A percentile compares a stretch with the other conserved stretches of the same genome.
phyloP scores from a whole-genome alignment of 1,140 invertebrate genomes.

The Drosophila sulfurigaster region DNA sequence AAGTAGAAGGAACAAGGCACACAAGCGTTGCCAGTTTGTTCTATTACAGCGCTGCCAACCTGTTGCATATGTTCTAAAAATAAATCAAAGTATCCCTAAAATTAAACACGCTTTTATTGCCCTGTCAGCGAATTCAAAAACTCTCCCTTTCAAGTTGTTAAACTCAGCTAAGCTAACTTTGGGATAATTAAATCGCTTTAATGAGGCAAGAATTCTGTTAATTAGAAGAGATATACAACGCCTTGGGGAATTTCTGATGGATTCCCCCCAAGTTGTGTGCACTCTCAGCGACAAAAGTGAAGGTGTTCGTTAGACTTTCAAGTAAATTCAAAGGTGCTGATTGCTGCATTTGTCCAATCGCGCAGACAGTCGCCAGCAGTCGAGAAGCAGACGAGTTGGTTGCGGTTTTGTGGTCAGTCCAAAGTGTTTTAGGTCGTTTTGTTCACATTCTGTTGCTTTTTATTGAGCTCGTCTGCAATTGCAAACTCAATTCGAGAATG shows the following conservation, averaged over 20 bases:
- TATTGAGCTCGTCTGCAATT: constrained; percentile 24
- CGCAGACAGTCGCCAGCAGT: neutral
- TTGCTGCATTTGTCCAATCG: constrained; percentile 11
- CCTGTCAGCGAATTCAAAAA: neutral
- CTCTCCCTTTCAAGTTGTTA: constrained; percentile 7
- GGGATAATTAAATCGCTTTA: constrained; percentile 9
- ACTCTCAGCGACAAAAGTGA: constrained; percentile 30
- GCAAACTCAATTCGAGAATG: neutral
- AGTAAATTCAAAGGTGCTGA: constrained; percentile 1
- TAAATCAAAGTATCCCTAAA: too few species aligned
- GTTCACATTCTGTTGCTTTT: constrained; percentile 5
- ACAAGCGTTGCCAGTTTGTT: too few species aligned
- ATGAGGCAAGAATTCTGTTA: constrained; percentile 26
- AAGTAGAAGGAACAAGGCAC: too few species aligned
- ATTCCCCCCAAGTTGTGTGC: constrained; percentile 17
- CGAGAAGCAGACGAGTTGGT: constrained; percentile 3
- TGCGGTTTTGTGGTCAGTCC: constrained; percentile 25
- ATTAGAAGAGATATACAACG: constrained; percentile 21
- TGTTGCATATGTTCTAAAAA: neutral
- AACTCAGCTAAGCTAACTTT: neutral
- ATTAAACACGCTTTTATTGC: too few species aligned
- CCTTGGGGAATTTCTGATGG: constrained; percentile 27
- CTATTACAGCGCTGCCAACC: neutral
- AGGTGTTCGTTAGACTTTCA: constrained; percentile 16
- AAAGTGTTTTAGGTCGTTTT: constrained; percentile 9